A percentile compares a stretch with the other conserved stretches of the same genome.
These are phyloP conservation scores for Cerastoderma edule DNA, from an alignment of 2,888 invertebrate genomes.

Conservation along the genomic window DNA sequence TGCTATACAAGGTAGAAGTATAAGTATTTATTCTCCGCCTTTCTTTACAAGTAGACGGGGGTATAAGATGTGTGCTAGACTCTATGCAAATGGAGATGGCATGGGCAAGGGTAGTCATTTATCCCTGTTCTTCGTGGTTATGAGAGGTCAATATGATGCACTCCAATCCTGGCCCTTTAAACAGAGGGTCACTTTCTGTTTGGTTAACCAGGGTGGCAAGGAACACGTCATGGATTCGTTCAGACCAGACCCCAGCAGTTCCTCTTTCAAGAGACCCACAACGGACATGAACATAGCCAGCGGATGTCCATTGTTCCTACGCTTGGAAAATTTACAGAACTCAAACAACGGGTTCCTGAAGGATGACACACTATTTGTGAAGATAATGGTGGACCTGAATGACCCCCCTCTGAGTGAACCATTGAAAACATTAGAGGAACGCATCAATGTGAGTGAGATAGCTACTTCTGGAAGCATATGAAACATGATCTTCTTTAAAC, in stretches of 20 bases:
- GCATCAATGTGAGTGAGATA: slow-evolving; percentile 22
- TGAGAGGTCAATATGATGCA: slow-evolving; percentile 80
- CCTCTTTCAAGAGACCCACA: slow-evolving; percentile 80
- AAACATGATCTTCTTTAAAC: too few species aligned
- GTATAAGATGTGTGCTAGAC: slow-evolving; percentile 80
- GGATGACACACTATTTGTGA: slow-evolving; percentile 52
- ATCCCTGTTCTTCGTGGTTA: slow-evolving; percentile 82
- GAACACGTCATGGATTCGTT: slow-evolving; percentile 82
- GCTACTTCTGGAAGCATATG: background rate
- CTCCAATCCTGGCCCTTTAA: slow-evolving; percentile 81
- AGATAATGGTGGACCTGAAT: slow-evolving; percentile 42
- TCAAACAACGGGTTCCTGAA: slow-evolving; percentile 44
- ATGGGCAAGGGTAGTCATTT: slow-evolving; percentile 80
- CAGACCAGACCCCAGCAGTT: slow-evolving; percentile 80
- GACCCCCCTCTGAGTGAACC: slow-evolving; percentile 36
- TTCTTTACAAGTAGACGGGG: slow-evolving; percentile 80
- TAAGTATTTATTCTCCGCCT: slow-evolving; percentile 78
- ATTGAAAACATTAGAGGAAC: slow-evolving; percentile 25
- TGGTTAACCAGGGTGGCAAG: slow-evolving; percentile 79
- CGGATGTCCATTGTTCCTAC: slow-evolving; percentile 82
- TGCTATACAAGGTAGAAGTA: slow-evolving; percentile 72
- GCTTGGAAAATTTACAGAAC: slow-evolving; percentile 63
- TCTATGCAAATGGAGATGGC: slow-evolving; percentile 82
- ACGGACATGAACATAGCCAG: slow-evolving; percentile 83
- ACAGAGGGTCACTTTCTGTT: slow-evolving; percentile 80